A percentile compares a stretch with the other conserved stretches of the same genome.
Evolutionary conservation across 2,113 vertebrate species (phyloP).

Genomic region (Leptosomus discolor): DNA sequence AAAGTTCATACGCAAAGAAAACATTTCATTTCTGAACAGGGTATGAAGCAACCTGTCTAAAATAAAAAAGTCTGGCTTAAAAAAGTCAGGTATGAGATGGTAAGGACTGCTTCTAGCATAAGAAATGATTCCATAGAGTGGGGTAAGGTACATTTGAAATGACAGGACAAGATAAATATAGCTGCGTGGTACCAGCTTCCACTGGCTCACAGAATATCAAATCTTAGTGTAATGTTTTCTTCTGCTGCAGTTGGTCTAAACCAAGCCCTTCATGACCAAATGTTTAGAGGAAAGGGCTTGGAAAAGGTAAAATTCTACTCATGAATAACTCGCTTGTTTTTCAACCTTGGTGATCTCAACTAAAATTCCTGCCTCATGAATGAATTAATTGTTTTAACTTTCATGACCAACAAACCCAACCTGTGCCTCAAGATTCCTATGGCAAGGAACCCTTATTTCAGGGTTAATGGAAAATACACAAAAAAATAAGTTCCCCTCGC

Average conservation of each 20-base stretch:
- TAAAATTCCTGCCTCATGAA: slow-evolving; percentile 51
- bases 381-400: slow-evolving; percentile 49
- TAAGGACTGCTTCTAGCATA: slow-evolving; percentile 17
- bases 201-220: slow-evolving; percentile 23
- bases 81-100: neutral
- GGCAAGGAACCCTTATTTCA: neutral
- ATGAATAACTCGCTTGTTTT: slow-evolving; percentile 52
- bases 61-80: slow-evolving; percentile 44
- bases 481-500: neutral
- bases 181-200: slow-evolving; percentile 9
- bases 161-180: slow-evolving; percentile 65
- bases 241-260: slow-evolving; percentile 12
- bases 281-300: slow-evolving; percentile 16
- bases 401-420: neutral
- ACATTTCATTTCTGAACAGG: slow-evolving; percentile 43
- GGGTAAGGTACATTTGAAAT: slow-evolving; percentile 30
- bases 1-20: slow-evolving; percentile 37
- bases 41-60: slow-evolving; percentile 45
- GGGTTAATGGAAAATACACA: neutral
- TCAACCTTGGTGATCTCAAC: slow-evolving; percentile 15
- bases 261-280: neutral
- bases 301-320: neutral
- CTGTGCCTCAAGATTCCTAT: neutral
- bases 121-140: slow-evolving; percentile 4
- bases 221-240: slow-evolving; percentile 12